Conservation (phyloP, 2,797 vertebrate genomes). For the Enteromius paludinosus region DNA sequence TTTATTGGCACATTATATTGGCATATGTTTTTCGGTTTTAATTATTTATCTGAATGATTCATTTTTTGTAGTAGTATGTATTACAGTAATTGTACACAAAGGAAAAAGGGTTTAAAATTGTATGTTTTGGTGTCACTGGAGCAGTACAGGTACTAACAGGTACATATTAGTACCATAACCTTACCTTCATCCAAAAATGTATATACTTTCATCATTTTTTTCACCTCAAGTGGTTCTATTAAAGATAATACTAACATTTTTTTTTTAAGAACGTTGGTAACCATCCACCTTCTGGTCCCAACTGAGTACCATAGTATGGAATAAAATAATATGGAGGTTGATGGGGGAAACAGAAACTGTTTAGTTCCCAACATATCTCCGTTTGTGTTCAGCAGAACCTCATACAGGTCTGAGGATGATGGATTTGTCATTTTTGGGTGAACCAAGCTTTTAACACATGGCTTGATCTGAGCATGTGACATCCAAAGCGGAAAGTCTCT, state of each 20-base stretch:
- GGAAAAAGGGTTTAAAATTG: no score
- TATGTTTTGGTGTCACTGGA: no score
- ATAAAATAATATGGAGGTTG: not conserved
- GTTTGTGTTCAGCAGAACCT: not conserved
- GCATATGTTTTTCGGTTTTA: not conserved
- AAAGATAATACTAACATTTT: not conserved
- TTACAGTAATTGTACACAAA: not conserved
- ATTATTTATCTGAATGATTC: no score
- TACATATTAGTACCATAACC: no score
- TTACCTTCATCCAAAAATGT: no score
- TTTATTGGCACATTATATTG: not conserved
- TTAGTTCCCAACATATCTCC: not conserved
- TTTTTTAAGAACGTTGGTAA: not conserved
- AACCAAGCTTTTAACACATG: not conserved
- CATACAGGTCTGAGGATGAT: not conserved
- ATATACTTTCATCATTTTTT: not conserved
- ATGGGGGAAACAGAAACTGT: not conserved
- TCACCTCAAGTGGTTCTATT: not conserved
- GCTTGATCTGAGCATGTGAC: not conserved
- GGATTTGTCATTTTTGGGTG: not conserved
- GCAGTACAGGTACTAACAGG: no score
- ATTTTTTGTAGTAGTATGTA: not conserved
- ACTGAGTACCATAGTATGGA: not conserved
- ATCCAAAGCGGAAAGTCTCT: not conserved
- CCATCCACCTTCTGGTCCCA: not conserved